Conservation (phyloP, 2,888 invertebrate genomes). For the Idaea aversata region DNA sequence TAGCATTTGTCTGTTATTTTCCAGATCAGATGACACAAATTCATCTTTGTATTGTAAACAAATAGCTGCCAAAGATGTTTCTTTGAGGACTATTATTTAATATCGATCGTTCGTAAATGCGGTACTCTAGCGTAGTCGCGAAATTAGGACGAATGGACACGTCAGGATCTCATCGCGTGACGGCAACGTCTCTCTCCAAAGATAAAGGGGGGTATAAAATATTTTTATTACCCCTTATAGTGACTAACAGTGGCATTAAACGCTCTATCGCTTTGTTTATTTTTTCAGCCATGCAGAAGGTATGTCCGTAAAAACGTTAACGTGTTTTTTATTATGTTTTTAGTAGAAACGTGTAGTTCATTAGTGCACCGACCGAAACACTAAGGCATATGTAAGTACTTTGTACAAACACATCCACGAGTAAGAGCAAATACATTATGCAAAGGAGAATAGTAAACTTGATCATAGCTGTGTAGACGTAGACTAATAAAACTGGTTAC, state of each 20-base stretch:
- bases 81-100: conserved; percentile 32
- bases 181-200: conserved; percentile 39
- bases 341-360: background rate
- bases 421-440: conserved; percentile 31
- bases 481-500: conserved; percentile 37
- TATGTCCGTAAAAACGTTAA: conserved; percentile 20
- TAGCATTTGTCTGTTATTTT: conserved; percentile 29
- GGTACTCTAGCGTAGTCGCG: conserved; percentile 26
- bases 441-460: conserved; percentile 37
- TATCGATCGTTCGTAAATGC: conserved; percentile 42
- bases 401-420: conserved; percentile 15
- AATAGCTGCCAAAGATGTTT: conserved; percentile 26
- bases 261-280: conserved; percentile 59
- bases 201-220: conserved; percentile 57
- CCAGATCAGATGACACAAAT: conserved; percentile 22
- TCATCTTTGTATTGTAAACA: conserved; percentile 22
- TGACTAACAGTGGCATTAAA: conserved; percentile 59
- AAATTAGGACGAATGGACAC: conserved; percentile 61
- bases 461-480: conserved; percentile 26
- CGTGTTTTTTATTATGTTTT: conserved; percentile 17
- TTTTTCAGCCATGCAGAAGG: conserved; percentile 32
- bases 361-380: background rate
- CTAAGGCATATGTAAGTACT: background rate
- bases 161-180: conserved; percentile 54
- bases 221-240: conserved; percentile 61